Conservation (phyloP, 2,113 vertebrate species). For the Empidonax traillii region DNA sequence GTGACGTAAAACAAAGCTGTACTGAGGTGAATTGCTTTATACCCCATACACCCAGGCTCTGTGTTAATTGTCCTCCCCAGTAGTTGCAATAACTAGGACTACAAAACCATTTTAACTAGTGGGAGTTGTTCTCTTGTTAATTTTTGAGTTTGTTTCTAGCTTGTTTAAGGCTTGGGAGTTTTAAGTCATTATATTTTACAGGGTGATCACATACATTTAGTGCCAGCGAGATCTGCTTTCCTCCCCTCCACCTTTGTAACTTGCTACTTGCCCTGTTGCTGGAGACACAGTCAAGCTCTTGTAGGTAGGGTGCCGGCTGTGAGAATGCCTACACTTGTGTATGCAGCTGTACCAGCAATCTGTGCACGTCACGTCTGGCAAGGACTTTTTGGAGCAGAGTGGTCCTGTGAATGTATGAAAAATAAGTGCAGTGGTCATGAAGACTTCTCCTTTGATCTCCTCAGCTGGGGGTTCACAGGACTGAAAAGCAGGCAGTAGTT, state of each 20-base stretch:
- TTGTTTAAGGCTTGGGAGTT: not conserved
- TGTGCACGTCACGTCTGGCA: not conserved
- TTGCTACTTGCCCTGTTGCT: not conserved
- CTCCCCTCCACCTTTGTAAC: not conserved
- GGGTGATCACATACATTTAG: accelerated
- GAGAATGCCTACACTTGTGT: not conserved
- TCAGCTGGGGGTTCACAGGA: not conserved
- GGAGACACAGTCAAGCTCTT: not conserved
- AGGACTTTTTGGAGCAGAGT: not conserved
- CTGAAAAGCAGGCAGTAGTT: not conserved
- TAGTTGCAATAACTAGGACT: not conserved
- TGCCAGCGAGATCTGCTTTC: not conserved
- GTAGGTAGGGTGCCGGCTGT: not conserved
- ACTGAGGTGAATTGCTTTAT: not conserved
- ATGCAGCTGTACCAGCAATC: not conserved
- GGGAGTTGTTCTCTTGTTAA: accelerated
- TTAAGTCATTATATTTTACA: not conserved
- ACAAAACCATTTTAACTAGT: not conserved
- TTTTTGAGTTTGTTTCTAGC: not conserved
- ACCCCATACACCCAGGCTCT: not conserved
- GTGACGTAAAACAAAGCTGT: not conserved
- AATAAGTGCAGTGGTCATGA: not conserved
- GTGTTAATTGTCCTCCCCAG: not conserved
- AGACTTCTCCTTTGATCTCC: not conserved
- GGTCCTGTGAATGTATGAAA: not conserved